Conservation (phyloP, 2,113 vertebrate species). For the Nibea coibor region DNA sequence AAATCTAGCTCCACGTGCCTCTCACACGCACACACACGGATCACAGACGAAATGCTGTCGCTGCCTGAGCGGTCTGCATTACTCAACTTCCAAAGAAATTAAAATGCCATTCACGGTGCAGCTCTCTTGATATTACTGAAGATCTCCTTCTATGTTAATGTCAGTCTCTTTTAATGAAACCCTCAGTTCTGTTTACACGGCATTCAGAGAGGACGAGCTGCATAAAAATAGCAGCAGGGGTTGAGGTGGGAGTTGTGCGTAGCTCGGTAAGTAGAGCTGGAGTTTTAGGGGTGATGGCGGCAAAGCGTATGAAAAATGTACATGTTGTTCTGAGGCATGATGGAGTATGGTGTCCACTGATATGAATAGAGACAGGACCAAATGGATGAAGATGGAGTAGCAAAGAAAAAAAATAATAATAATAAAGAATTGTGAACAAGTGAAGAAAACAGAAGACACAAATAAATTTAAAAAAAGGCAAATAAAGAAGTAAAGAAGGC, state of each 20-base stretch:
- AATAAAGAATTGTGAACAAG: background rate
- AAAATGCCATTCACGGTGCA: constrained; percentile 34
- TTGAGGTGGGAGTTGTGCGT: constrained; percentile 9
- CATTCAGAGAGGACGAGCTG: background rate
- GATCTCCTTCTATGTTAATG: constrained; percentile 1
- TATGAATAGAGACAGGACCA: background rate
- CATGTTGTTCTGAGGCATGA: background rate
- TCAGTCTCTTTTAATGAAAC: constrained; percentile 22
- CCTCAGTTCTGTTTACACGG: constrained; percentile 1
- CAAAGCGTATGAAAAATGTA: background rate
- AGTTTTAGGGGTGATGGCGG: constrained; percentile 15
- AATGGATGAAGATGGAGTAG: background rate
- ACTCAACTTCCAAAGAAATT: constrained; percentile 26
- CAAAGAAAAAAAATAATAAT: background rate
- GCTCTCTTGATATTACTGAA: background rate
- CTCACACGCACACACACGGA: background rate
- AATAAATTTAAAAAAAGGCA: background rate
- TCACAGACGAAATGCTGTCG: background rate
- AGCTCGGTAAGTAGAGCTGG: background rate
- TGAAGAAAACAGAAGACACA: background rate
- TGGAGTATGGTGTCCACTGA: background rate
- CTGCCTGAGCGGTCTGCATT: background rate
- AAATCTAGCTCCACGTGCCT: constrained; percentile 12
- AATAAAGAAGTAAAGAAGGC: background rate
- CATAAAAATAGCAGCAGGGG: constrained; percentile 1